Percentiles rank a stretch among this genome's conserved stretches.
Conservation (phyloP, 2,113 vertebrate species). For the Orthonyx spaldingii region DNA sequence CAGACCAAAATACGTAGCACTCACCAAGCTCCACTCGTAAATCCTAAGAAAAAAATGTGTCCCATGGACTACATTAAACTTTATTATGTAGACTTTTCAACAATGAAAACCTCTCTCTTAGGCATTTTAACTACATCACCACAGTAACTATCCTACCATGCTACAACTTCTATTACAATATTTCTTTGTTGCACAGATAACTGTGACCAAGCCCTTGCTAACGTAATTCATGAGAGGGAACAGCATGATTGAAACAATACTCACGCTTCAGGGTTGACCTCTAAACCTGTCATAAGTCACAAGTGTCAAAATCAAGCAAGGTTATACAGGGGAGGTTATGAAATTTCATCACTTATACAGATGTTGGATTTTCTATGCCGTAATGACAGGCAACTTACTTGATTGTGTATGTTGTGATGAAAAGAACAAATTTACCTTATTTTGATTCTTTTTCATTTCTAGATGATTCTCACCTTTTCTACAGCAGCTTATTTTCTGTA, state of each 20-base stretch:
- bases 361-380: background rate
- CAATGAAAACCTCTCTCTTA: slow-evolving; percentile 48
- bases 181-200: slow-evolving; percentile 61
- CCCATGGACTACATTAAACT: slow-evolving; percentile 41
- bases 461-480: background rate
- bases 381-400: background rate
- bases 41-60: slow-evolving; percentile 1
- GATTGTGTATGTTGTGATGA: background rate
- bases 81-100: slow-evolving; percentile 41
- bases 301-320: slow-evolving; percentile 57
- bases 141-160: slow-evolving; percentile 53
- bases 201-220: slow-evolving; percentile 52
- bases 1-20: slow-evolving; percentile 9
- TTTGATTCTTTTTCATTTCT: background rate
- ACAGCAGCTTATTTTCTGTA: background rate
- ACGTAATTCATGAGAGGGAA: slow-evolving; percentile 45
- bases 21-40: slow-evolving; percentile 38
- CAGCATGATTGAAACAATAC: slow-evolving; percentile 55
- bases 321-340: slow-evolving; percentile 42
- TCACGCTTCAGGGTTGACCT: slow-evolving; percentile 56
- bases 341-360: slow-evolving; percentile 58
- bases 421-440: background rate
- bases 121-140: slow-evolving; percentile 57
- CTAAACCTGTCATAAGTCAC: slow-evolving; percentile 59
- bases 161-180: slow-evolving; percentile 46